A percentile compares a stretch with the other conserved stretches of the same genome.
phyloP scores from a whole-genome alignment of 92 coral and sea anemone genomes.

The Scolanthus callimorphus region DNA sequence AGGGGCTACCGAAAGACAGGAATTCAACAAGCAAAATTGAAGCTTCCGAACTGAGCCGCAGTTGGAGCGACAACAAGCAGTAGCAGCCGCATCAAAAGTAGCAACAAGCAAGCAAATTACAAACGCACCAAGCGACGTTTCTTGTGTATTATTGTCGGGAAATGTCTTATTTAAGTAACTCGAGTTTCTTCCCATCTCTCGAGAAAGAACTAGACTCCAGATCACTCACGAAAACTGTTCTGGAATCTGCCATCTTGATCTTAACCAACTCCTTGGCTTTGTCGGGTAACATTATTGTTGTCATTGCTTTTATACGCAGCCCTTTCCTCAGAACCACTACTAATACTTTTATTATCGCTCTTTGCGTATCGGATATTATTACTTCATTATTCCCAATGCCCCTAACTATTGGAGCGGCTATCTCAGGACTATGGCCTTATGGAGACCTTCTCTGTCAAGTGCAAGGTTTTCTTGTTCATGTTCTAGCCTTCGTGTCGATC shows the following conservation, averaged over 20 bases:
- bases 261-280: conserved; percentile 48
- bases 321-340: conserved; percentile 51
- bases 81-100: too few species aligned
- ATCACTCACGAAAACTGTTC: conserved; percentile 11
- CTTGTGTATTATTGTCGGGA: too few species aligned
- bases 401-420: conserved; percentile 40
- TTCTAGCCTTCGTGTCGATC: conserved; percentile 69
- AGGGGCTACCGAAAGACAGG: too few species aligned
- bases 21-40: too few species aligned
- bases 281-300: conserved; percentile 53
- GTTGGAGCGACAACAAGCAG: too few species aligned
- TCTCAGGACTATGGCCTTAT: conserved; percentile 57
- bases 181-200: not conserved
- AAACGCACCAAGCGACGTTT: too few species aligned
- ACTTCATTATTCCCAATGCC: conserved; percentile 70
- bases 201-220: conserved; percentile 6
- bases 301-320: conserved; percentile 56
- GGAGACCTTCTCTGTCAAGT: conserved; percentile 40
- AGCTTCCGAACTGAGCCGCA: too few species aligned
- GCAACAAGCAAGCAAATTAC: too few species aligned
- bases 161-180: too few species aligned
- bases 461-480: conserved; percentile 62
- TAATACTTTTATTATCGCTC: conserved; percentile 54
- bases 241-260: conserved; percentile 37
- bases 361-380: conserved; percentile 50